Base-by-base conservation (phyloP, 2,113 vertebrate species). In the Ceyx margarethae region DNA sequence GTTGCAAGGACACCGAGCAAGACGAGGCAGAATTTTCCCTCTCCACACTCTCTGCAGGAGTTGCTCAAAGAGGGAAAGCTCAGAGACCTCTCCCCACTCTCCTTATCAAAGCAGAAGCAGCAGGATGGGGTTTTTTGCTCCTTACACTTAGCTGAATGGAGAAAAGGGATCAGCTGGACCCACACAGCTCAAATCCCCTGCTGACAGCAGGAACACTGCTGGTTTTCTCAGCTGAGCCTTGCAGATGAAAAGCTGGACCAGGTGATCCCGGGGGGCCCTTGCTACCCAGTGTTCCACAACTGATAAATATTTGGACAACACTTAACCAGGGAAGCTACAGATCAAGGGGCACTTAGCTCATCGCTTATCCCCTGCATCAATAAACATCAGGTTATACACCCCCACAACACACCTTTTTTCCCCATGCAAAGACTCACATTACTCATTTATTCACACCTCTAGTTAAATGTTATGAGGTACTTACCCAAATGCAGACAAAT, bases 401-500 rank as follows among this genome's bases (percentile, higher is more conserved):
- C 42, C 48, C 23, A 72, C 10, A 65, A 74, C 9, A 83, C 40
- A 67, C 22, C 69, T 10, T 9, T 56, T 82, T 86, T 71, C 67
- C 65, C 48, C 60, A 45, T 18, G 2, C 66, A 74, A 85, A 85
- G 57, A 84, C 87, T 87, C 61, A 68, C 40, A 45, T 61, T 85
- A 72, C 42, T 92, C 42, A 8, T 85, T 85, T 57, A 85, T 76
- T 68, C 77, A 77, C 37, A 60, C 3, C 3, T 92, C 62, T 85
- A 93, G 67, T 79, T 71, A 85, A 77, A 87, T 89, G 83, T 86
- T 91, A 76, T 3, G 20, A 83, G 62, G 79, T 45, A 29, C n/a
- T 64, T 75, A 89, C 13, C 81, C 19, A 83, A 87, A 93, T 33
- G 85, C 79, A 95, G 68, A 78, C 54, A 93, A 91, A 94, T 83